A percentile compares a stretch with the other conserved stretches of the same genome.
phyloP scores from a whole-genome alignment of 2,797 vertebrate species.

The Lagocephalus sceleratus region DNA sequence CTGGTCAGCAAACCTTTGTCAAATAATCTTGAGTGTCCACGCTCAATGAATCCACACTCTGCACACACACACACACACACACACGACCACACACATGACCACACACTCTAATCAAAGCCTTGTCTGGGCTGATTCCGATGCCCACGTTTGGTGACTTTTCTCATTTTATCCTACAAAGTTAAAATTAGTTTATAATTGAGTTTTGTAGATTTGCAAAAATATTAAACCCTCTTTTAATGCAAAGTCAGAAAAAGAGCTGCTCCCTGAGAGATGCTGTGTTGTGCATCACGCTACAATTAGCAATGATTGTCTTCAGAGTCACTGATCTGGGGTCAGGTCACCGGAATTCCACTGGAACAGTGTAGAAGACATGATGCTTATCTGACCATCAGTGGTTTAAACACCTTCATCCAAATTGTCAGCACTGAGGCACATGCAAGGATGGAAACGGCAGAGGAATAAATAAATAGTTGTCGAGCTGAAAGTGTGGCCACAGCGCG shows the following conservation, averaged over 20 bases:
- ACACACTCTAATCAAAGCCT: conserved; percentile 83
- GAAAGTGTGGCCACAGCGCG: conserved; percentile 57
- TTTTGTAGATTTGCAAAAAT: conserved; percentile 71
- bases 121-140: conserved; percentile 82
- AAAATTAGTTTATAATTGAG: conserved; percentile 60
- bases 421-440: no score
- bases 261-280: conserved; percentile 97
- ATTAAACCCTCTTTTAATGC: conserved; percentile 76
- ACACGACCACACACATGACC: conserved; percentile 53
- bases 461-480: background rate
- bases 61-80: conserved; percentile 51
- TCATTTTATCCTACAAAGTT: conserved; percentile 60
- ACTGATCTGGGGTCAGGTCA: conserved; percentile 58
- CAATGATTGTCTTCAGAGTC: conserved; percentile 92
- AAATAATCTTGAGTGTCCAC: conserved; percentile 45
- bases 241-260: conserved; percentile 82
- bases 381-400: no score
- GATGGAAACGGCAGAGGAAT: conserved; percentile 9
- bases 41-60: conserved; percentile 65
- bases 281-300: conserved; percentile 79
- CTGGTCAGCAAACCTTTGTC: conserved; percentile 43
- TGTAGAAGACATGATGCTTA: no score
- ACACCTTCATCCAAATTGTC: background rate
- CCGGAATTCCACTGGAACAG: no score
- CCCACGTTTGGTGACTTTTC: conserved; percentile 54